A percentile compares a stretch with the other conserved stretches of the same genome.
These are phyloP conservation scores for Cepaea nemoralis DNA, from an alignment of 1,140 invertebrate species.

Conservation along the genomic window DNA sequence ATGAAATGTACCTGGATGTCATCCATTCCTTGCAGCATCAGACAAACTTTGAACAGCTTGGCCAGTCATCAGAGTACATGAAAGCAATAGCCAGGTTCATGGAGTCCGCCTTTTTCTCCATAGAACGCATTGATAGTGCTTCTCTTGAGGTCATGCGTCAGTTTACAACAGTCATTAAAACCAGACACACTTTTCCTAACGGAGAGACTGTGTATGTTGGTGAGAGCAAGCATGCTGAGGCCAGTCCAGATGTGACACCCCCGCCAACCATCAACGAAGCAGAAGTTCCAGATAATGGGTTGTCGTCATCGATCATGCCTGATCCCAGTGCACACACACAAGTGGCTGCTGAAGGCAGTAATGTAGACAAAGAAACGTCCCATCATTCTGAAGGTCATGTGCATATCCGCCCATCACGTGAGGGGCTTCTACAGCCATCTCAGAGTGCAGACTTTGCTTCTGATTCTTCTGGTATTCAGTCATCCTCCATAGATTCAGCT, in stretches of 20 bases:
- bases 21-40: conserved; percentile 53
- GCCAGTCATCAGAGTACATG: conserved; percentile 55
- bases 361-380: not conserved
- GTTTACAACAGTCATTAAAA: conserved; percentile 11
- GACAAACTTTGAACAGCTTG: conserved; percentile 60
- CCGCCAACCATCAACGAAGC: not conserved
- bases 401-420: not conserved
- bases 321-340: not conserved
- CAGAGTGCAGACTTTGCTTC: not conserved
- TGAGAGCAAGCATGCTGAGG: conserved; percentile 13
- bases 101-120: conserved; percentile 60
- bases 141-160: conserved; percentile 31
- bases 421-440: not conserved
- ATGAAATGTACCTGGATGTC: conserved; percentile 62
- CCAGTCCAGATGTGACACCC: not conserved
- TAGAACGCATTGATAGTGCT: conserved; percentile 47
- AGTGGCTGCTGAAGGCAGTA: not conserved
- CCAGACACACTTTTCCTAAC: conserved; percentile 4
- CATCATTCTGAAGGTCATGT: not conserved
- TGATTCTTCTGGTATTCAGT: not conserved
- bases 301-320: not conserved
- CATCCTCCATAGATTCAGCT: not conserved
- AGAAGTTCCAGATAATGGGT: not conserved
- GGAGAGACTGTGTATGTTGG: conserved; percentile 14
- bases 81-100: conserved; percentile 59